Percentiles rank a stretch among this genome's conserved stretches.
These are phyloP conservation scores for Botia almorhae DNA, from an alignment of 2,797 vertebrate genomes.

Conservation along the genomic window DNA sequence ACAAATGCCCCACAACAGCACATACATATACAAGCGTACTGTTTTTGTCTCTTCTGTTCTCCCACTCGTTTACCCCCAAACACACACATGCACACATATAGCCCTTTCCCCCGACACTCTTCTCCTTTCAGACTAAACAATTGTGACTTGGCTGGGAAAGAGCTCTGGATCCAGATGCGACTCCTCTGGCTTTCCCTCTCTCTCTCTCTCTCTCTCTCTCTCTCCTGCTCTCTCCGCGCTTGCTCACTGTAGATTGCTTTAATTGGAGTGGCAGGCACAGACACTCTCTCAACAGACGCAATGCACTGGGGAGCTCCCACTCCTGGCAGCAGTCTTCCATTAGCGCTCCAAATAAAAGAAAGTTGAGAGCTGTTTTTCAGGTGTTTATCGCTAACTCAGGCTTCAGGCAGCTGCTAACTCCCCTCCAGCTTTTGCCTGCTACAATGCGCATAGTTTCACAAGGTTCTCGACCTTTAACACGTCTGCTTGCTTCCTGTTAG, in stretches of 20 bases:
- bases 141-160: conserved; percentile 93
- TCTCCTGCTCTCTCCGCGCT: conserved; percentile 39
- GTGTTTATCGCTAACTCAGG: conserved; percentile 73
- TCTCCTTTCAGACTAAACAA: conserved; percentile 94
- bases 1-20: conserved; percentile 15
- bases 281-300: conserved; percentile 82
- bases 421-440: conserved; percentile 42
- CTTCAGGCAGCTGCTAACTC: conserved; percentile 64
- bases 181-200: conserved; percentile 61
- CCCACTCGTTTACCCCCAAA: conserved; percentile 12
- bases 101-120: conserved; percentile 47
- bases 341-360: conserved; percentile 77
- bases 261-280: conserved; percentile 86
- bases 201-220: conserved; percentile 66
- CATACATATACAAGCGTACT: conserved; percentile 16
- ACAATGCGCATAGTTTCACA: conserved; percentile 24
- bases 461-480: conserved; percentile 34
- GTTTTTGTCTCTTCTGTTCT: conserved; percentile 27
- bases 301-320: conserved; percentile 77
- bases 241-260: conserved; percentile 75
- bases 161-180: conserved; percentile 93
- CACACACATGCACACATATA: conserved; percentile 11
- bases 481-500: conserved; percentile 5
- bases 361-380: conserved; percentile 72
- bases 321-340: conserved; percentile 77